Evolutionary conservation across 2,888 invertebrate genomes (phyloP).

Genomic region (Synanthedon myopaeformis): DNA sequence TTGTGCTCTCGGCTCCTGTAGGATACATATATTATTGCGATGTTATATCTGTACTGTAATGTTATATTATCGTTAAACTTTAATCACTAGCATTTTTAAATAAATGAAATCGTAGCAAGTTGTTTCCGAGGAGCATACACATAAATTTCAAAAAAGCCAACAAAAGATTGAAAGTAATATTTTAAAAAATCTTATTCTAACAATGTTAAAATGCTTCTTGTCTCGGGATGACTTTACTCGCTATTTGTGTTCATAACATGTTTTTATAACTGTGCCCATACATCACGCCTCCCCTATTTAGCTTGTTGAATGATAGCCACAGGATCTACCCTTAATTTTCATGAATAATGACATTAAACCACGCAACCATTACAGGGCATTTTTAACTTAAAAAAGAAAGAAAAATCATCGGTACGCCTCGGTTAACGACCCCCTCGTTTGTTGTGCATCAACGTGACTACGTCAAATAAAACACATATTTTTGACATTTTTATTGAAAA

Average conservation of each 20-base stretch:
- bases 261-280: conserved; percentile 4
- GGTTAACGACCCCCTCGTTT: conserved; percentile 21
- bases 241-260: not conserved
- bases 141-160: too few species aligned
- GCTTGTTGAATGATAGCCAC: conserved; percentile 21
- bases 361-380: conserved; percentile 28
- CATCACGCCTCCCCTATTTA: conserved; percentile 13
- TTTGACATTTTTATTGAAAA: conserved; percentile 43
- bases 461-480: conserved; percentile 47
- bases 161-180: too few species aligned
- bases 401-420: conserved; percentile 19
- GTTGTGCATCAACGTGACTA: conserved; percentile 14
- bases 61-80: too few species aligned
- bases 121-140: too few species aligned
- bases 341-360: conserved; percentile 34
- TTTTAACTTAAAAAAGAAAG: conserved; percentile 14
- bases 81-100: too few species aligned
- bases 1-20: too few species aligned
- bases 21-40: too few species aligned
- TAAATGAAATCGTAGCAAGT: too few species aligned
- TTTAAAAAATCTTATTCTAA: not conserved
- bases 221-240: not conserved
- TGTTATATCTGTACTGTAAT: too few species aligned
- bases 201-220: not conserved
- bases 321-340: conserved; percentile 26